A percentile compares a stretch with the other conserved stretches of the same genome.
These are phyloP conservation scores for Hippoglossus stenolepis DNA, from an alignment of 2,113 vertebrate species.

Conservation along the genomic window DNA sequence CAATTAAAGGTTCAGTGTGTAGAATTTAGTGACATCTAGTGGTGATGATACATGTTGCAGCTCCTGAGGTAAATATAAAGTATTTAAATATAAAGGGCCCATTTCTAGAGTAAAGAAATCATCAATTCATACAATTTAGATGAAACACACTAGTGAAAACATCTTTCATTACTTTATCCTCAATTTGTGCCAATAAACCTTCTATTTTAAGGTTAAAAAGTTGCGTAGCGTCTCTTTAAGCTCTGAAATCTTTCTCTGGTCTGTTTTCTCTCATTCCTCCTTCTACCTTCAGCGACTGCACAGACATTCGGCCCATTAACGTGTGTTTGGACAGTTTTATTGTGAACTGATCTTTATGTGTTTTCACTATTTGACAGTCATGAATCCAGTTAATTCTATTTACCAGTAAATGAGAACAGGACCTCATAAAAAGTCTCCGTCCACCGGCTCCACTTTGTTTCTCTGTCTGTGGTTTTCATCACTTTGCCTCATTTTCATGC, in stretches of 20 bases:
- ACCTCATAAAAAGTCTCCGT: neutral
- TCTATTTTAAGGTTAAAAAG: too few relatives aligned
- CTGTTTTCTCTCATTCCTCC: neutral
- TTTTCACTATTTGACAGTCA: slow-evolving; percentile 30
- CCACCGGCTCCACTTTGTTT: neutral
- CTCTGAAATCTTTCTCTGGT: neutral
- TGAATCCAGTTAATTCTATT: slow-evolving; percentile 27
- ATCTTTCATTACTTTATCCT: too few relatives aligned
- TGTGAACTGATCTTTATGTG: neutral
- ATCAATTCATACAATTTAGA: too few relatives aligned
- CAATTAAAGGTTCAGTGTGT: too few relatives aligned
- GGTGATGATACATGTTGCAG: too few relatives aligned
- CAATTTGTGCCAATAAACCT: too few relatives aligned
- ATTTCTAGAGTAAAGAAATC: too few relatives aligned
- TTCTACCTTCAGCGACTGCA: neutral
- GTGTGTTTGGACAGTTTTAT: slow-evolving; percentile 50
- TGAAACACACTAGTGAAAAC: too few relatives aligned
- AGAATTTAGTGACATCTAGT: too few relatives aligned
- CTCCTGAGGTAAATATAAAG: too few relatives aligned
- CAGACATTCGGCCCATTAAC: slow-evolving; percentile 8
- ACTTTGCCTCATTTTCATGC: neutral
- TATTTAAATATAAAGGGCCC: too few relatives aligned
- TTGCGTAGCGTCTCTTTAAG: neutral
- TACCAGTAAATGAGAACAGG: neutral
- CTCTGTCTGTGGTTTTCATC: neutral